Conservation (phyloP, 2,888 invertebrate species). For the Synergus laeviventris region DNA sequence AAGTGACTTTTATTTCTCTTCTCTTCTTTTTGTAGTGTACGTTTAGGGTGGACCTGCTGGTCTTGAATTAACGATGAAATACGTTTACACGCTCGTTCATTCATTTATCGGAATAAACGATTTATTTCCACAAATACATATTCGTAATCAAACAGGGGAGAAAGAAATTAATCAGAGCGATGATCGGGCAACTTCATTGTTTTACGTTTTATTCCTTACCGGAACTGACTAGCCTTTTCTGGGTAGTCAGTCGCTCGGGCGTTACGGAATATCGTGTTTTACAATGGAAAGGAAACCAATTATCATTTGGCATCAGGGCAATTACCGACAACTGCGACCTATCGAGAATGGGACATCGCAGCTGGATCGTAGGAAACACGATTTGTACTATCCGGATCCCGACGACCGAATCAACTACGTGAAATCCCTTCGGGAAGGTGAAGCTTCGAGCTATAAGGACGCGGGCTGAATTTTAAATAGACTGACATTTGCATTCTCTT, state of each 20-base stretch:
- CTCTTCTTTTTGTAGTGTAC: background rate
- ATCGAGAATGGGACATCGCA: conserved; percentile 40
- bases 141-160: conserved; percentile 16
- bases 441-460: conserved; percentile 14
- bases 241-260: conserved; percentile 48
- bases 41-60: background rate
- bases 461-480: conserved; percentile 34
- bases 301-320: conserved; percentile 49
- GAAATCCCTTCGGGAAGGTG: conserved; percentile 36
- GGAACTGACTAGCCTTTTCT: conserved; percentile 57
- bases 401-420: conserved; percentile 35
- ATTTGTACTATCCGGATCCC: conserved; percentile 30
- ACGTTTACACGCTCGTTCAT: background rate
- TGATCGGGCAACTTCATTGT: conserved; percentile 31
- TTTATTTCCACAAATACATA: conserved; percentile 7
- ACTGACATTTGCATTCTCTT: conserved; percentile 33
- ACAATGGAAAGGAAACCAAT: conserved; percentile 58
- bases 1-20: background rate
- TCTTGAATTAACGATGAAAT: background rate
- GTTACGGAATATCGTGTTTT: conserved; percentile 54
- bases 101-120: conserved; percentile 3
- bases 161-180: conserved; percentile 42
- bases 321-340: conserved; percentile 49
- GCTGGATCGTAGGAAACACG: conserved; percentile 30
- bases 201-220: conserved; percentile 42